Percentiles rank a stretch among this genome's conserved stretches.
Conservation (phyloP, 2,113 vertebrate genomes). For the Lonchura striata region DNA sequence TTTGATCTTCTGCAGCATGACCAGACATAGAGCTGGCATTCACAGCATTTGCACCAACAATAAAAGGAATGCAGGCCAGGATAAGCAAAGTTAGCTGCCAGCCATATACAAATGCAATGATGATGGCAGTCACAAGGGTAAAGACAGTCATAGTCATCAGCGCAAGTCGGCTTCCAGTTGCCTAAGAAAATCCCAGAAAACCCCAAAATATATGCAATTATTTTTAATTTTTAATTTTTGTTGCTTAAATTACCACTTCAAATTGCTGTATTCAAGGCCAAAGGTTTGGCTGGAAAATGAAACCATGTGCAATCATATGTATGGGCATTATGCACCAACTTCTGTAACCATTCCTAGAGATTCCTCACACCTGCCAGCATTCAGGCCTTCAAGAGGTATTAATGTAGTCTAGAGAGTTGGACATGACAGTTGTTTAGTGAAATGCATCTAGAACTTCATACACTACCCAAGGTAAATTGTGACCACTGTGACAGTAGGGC, state of each 20-base stretch:
- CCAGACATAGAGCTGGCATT: slow-evolving; percentile 66
- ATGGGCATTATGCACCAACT: neutral
- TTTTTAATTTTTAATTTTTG: neutral
- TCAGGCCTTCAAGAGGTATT: neutral
- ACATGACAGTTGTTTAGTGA: neutral
- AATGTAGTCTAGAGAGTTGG: neutral
- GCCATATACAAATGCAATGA: slow-evolving; percentile 70
- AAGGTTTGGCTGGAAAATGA: neutral
- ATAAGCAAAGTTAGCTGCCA: slow-evolving; percentile 79
- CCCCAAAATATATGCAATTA: neutral
- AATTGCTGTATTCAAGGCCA: neutral
- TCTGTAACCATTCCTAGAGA: neutral
- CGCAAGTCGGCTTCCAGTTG: slow-evolving; percentile 67
- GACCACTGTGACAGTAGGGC: neutral
- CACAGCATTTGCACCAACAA: slow-evolving; percentile 68
- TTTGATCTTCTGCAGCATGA: slow-evolving; percentile 74
- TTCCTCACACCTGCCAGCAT: neutral
- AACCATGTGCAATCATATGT: accelerated
- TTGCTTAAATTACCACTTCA: neutral
- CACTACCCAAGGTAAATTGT: neutral
- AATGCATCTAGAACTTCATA: neutral
- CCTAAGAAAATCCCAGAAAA: slow-evolving; percentile 43
- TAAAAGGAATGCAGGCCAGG: slow-evolving; percentile 70
- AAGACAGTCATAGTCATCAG: slow-evolving; percentile 56
- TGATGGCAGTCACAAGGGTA: slow-evolving; percentile 54